A percentile compares a stretch with the other conserved stretches of the same genome.
phyloP scores from a whole-genome alignment of 2,797 vertebrate species.

The Lemur catta region DNA sequence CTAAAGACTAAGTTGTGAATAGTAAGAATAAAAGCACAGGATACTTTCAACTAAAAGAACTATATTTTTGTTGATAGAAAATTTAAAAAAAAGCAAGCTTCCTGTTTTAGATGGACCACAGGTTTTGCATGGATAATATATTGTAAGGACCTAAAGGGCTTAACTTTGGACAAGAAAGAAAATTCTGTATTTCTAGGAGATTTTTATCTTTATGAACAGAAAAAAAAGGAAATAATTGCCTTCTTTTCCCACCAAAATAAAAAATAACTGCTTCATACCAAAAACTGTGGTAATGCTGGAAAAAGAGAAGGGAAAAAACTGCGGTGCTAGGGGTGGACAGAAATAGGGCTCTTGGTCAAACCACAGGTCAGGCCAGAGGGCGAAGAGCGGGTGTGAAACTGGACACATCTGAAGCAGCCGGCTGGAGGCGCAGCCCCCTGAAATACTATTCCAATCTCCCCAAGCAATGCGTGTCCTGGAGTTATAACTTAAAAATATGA shows the following conservation, averaged over 20 bases:
- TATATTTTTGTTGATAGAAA: slow-evolving; percentile 44
- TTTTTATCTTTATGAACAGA: slow-evolving; percentile 15
- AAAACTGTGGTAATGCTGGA: not conserved
- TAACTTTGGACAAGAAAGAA: not conserved
- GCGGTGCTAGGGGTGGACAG: slow-evolving; percentile 62
- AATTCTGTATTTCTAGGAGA: not conserved
- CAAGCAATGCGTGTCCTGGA: not conserved
- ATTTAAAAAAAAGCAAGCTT: slow-evolving; percentile 35
- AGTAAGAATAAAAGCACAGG: slow-evolving; percentile 45
- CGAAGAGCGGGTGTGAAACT: not conserved
- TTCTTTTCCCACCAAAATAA: not conserved
- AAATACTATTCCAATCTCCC: not conserved
- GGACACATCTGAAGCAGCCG: not conserved
- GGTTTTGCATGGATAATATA: slow-evolving; percentile 10
- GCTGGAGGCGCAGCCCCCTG: not conserved
- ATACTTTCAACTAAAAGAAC: slow-evolving; percentile 59
- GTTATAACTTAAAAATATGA: not conserved
- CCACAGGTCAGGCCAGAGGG: slow-evolving; percentile 35
- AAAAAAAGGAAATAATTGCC: not conserved
- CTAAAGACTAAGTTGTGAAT: slow-evolving; percentile 47
- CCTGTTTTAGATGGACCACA: slow-evolving; percentile 24
- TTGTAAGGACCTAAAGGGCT: not conserved
- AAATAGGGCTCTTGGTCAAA: slow-evolving; percentile 56
- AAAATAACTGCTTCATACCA: not conserved
- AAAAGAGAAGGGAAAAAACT: slow-evolving; percentile 70